Percentiles rank a stretch among this genome's conserved stretches.
Conservation (phyloP, 2,113 vertebrate genomes). For the Sorex fumeus region DNA sequence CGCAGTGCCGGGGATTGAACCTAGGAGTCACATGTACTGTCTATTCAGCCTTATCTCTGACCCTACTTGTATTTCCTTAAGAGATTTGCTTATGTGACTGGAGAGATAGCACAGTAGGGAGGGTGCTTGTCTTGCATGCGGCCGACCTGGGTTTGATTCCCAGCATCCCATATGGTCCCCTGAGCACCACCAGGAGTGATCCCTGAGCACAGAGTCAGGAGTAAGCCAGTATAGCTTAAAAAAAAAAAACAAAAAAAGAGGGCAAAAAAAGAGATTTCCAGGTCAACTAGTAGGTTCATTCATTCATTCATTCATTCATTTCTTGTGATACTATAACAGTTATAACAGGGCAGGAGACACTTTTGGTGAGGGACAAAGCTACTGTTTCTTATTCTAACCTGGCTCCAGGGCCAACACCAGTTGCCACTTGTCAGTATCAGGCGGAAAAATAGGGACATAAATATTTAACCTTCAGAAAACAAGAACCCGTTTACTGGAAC, state of each 20-base stretch:
- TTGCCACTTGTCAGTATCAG: conserved; percentile 80
- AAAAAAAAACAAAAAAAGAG: neutral
- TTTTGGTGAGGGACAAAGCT: neutral
- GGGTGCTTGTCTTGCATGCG: too few relatives aligned
- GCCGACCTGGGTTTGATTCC: too few relatives aligned
- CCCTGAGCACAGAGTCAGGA: too few relatives aligned
- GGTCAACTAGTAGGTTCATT: neutral
- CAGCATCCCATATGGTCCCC: too few relatives aligned
- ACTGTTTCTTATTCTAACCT: conserved; percentile 66
- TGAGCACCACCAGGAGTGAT: too few relatives aligned
- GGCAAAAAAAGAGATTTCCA: neutral
- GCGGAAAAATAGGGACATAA: conserved; percentile 85
- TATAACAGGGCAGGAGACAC: neutral
- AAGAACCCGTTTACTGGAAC: conserved; percentile 87
- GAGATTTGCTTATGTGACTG: neutral
- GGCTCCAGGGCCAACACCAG: conserved; percentile 25
- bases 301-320: neutral
- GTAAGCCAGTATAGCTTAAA: too few relatives aligned
- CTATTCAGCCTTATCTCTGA: too few relatives aligned
- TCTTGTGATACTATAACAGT: neutral
- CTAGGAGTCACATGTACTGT: too few relatives aligned
- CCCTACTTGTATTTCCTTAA: neutral
- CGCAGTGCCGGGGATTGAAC: too few relatives aligned
- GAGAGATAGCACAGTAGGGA: too few relatives aligned
- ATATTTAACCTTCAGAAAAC: conserved; percentile 89